Conservation (phyloP, 2,113 vertebrate species). For the Bubo blakistoni region DNA sequence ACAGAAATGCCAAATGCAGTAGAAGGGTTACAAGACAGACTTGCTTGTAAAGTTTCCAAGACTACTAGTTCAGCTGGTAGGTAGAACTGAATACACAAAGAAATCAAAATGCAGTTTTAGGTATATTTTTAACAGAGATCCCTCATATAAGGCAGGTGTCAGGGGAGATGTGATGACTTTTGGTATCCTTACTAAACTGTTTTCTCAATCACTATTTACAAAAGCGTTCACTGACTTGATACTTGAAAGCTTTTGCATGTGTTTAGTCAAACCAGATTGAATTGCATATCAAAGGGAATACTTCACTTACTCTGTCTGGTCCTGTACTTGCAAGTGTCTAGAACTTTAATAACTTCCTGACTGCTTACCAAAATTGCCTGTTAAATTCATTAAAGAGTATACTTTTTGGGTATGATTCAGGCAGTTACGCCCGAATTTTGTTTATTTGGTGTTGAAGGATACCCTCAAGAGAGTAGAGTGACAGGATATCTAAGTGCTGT, state of each 20-base stretch:
- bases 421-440: neutral
- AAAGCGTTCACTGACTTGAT: neutral
- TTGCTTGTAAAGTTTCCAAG: neutral
- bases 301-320: neutral
- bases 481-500: neutral
- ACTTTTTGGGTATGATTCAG: neutral
- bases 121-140: neutral
- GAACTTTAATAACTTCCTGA: neutral
- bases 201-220: neutral
- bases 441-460: neutral
- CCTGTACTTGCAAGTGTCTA: neutral
- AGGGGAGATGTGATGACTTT: neutral
- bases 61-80: neutral
- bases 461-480: neutral
- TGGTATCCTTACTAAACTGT: neutral
- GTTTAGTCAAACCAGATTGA: neutral
- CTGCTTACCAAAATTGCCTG: neutral
- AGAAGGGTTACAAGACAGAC: neutral
- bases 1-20: conserved; percentile 33
- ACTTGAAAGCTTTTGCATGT: conserved; percentile 25
- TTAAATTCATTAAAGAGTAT: neutral
- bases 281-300: conserved; percentile 7
- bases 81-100: neutral
- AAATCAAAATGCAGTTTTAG: neutral
- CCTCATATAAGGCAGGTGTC: neutral